Conservation (phyloP, 2,113 vertebrate genomes). For the Pterocles orientalis region DNA sequence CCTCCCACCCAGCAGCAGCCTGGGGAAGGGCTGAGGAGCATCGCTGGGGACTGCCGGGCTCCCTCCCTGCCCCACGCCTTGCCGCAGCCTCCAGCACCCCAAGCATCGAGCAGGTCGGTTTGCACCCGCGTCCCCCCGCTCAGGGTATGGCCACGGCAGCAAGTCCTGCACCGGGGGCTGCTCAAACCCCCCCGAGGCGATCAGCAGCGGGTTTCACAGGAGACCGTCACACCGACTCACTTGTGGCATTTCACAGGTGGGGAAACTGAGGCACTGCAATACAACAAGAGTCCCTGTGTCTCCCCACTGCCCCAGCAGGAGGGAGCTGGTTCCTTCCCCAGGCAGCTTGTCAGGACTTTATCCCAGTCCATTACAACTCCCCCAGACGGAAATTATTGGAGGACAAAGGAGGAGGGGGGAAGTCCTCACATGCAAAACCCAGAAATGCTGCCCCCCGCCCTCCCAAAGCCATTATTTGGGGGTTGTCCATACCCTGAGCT, state of each 20-base stretch:
- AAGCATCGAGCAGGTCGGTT: accelerated
- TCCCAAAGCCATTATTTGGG: background rate
- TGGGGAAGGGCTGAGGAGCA: background rate
- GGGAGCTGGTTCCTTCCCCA: background rate
- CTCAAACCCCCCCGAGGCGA: accelerated
- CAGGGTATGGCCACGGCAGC: accelerated
- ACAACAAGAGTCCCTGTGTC: background rate
- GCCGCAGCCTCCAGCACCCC: background rate
- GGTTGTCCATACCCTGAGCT: background rate
- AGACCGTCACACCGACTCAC: background rate
- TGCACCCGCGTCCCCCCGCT: accelerated
- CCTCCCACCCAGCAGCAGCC: background rate
- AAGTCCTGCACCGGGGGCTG: background rate
- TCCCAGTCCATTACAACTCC: background rate
- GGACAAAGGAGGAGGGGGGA: background rate
- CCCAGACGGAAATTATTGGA: background rate
- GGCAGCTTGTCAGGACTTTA: background rate
- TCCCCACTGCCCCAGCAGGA: background rate
- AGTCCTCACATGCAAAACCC: background rate
- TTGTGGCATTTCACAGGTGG: background rate
- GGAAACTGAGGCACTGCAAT: background rate
- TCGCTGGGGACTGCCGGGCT: background rate
- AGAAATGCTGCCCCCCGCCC: background rate
- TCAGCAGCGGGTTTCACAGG: background rate
- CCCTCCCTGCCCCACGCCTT: background rate